Evolutionary conservation across 2,113 vertebrate species (phyloP).

Genomic region (human (Homo sapiens)): DNA sequence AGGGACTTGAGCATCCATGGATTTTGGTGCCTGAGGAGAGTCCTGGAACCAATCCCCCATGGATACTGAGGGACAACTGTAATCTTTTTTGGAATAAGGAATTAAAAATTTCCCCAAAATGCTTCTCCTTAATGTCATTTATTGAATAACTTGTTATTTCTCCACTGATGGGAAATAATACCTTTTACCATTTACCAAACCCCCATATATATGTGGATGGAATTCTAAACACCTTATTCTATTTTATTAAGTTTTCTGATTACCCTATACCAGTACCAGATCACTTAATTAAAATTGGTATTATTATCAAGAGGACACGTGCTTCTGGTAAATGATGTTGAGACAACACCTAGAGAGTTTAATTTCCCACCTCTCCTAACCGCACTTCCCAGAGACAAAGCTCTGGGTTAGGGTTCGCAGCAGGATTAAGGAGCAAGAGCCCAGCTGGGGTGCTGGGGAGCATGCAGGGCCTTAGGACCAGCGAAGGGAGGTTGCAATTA

Average conservation of each 20-base stretch:
- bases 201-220: background rate
- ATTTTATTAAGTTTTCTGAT: background rate
- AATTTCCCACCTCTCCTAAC: background rate
- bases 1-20: background rate
- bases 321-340: background rate
- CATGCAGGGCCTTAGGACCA: background rate
- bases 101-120: background rate
- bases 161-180: background rate
- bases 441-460: background rate
- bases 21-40: background rate
- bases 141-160: background rate
- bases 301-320: background rate
- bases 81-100: background rate
- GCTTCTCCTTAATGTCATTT: background rate
- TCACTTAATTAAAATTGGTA: background rate
- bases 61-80: background rate
- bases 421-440: background rate
- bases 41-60: background rate
- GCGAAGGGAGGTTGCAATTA: fast-evolving
- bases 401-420: background rate
- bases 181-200: background rate
- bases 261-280: background rate
- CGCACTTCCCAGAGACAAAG: background rate
- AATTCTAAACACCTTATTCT: background rate
- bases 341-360: background rate